Evolutionary conservation across 2,888 invertebrate genomes (phyloP).

Genomic region (Drosophila birchii): DNA sequence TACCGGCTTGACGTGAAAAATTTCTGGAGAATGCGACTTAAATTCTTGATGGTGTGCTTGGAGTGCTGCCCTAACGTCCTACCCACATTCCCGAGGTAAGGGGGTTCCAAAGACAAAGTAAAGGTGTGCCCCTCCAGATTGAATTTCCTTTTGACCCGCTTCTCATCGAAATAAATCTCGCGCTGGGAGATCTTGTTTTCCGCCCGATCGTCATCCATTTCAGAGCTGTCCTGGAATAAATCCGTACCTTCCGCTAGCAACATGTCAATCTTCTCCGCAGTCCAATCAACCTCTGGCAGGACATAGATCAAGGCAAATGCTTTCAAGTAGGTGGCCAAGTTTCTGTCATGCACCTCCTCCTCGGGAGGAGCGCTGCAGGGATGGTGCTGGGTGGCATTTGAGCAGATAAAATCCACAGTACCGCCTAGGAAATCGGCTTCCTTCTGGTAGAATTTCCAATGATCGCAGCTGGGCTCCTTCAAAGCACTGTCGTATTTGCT

Average conservation of each 20-base stretch:
- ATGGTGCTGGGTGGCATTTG: slow-evolving; percentile 16
- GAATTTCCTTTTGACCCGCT: slow-evolving; percentile 69
- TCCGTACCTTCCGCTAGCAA: slow-evolving; percentile 74
- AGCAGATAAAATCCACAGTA: slow-evolving; percentile 33
- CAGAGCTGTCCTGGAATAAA: slow-evolving; percentile 46
- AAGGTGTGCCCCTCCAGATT: slow-evolving; percentile 73
- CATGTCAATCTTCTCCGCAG: slow-evolving; percentile 67
- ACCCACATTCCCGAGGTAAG: slow-evolving; percentile 20
- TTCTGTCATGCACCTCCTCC: slow-evolving; percentile 48
- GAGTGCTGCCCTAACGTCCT: slow-evolving; percentile 15
- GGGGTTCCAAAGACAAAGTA: slow-evolving; percentile 68
- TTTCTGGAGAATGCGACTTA: slow-evolving; percentile 44
- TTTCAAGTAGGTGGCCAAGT: slow-evolving; percentile 73
- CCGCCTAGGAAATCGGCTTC: slow-evolving; percentile 27
- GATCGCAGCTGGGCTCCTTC: slow-evolving; percentile 7
- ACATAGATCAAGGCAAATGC: slow-evolving; percentile 81
- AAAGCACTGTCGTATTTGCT: background rate
- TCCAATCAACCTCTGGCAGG: slow-evolving; percentile 81
- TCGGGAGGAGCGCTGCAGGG: background rate
- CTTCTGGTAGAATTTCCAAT: slow-evolving; percentile 18
- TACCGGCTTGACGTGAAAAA: slow-evolving; percentile 76
- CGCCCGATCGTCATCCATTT: slow-evolving; percentile 3
- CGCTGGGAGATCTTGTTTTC: slow-evolving; percentile 20
- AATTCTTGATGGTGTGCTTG: slow-evolving; percentile 48
- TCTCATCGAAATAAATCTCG: slow-evolving; percentile 57